A percentile compares a stretch with the other conserved stretches of the same genome.
These are phyloP conservation scores for Drosophila mojavensis DNA, from an alignment of 1,140 invertebrate genomes.

Conservation along the genomic window DNA sequence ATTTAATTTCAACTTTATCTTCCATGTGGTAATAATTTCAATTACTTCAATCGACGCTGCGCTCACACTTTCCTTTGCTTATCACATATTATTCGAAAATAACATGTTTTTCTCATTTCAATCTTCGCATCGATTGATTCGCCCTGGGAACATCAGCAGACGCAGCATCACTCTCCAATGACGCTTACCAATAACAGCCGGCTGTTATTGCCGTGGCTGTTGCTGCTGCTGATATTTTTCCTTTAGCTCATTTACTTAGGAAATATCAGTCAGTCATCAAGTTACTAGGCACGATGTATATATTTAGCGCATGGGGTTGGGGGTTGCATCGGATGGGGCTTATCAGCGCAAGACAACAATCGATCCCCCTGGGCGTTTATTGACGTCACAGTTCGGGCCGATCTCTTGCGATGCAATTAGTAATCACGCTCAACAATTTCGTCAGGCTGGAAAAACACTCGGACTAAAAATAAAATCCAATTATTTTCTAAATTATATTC, in stretches of 20 bases:
- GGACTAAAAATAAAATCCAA: slow-evolving; percentile 9
- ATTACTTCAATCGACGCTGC: slow-evolving; percentile 34
- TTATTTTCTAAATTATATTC: background rate
- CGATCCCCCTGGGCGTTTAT: slow-evolving; percentile 48
- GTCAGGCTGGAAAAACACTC: slow-evolving; percentile 58
- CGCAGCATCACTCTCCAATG: slow-evolving; percentile 41
- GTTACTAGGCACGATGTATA: slow-evolving; percentile 50
- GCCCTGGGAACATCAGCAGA: slow-evolving; percentile 31
- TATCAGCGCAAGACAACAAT: slow-evolving; percentile 55
- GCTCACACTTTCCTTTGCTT: slow-evolving; percentile 66
- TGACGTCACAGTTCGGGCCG: slow-evolving; percentile 52
- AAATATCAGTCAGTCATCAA: slow-evolving; percentile 40
- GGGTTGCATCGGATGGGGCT: slow-evolving; percentile 19
- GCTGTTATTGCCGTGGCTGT: slow-evolving; percentile 4
- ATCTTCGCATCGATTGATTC: slow-evolving; percentile 18
- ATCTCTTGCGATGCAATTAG: slow-evolving; percentile 33
- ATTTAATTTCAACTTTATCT: slow-evolving; percentile 6
- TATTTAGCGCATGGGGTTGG: slow-evolving; percentile 9
- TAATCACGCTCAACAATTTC: slow-evolving; percentile 54
- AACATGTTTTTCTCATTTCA: slow-evolving; percentile 74
- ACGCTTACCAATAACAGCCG: slow-evolving; percentile 34
- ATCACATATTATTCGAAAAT: slow-evolving; percentile 62
- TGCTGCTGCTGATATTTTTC: slow-evolving; percentile 41
- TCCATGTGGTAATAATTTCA: slow-evolving; percentile 31
- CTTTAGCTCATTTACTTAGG: slow-evolving; percentile 28